Conservation (phyloP, 2,113 vertebrate genomes). For the Helogale parvula region DNA sequence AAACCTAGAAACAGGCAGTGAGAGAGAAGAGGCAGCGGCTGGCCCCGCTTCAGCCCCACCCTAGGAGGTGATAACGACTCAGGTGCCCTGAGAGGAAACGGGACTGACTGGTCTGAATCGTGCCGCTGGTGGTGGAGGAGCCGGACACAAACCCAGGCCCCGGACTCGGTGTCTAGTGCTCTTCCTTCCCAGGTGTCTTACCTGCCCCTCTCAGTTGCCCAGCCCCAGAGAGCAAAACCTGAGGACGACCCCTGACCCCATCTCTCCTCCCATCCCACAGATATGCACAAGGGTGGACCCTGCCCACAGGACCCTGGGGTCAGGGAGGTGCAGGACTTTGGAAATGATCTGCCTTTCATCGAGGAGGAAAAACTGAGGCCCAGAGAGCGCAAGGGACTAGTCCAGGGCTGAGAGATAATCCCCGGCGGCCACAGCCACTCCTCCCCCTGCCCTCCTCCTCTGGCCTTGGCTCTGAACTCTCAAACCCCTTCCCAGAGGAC, state of each 20-base stretch:
- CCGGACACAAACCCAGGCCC: not conserved
- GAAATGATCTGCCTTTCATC: not conserved
- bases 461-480: not conserved
- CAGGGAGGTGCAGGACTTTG: not conserved
- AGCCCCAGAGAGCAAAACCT: not conserved
- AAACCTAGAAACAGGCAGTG: not conserved
- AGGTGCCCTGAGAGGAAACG: not conserved
- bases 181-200: not conserved
- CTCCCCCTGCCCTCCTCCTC: not conserved
- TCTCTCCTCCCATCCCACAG: not conserved
- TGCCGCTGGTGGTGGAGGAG: not conserved
- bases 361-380: not conserved
- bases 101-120: not conserved
- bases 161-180: accelerated
- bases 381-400: not conserved
- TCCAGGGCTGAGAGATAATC: not conserved
- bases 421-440: accelerated
- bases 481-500: not conserved
- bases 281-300: not conserved
- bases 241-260: not conserved
- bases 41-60: not conserved
- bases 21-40: not conserved
- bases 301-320: not conserved
- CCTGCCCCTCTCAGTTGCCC: not conserved
- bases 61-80: not conserved